These are phyloP conservation scores for Poeciliopsis presidionis DNA, from an alignment of 2,797 vertebrate genomes.

Conservation along the genomic window DNA sequence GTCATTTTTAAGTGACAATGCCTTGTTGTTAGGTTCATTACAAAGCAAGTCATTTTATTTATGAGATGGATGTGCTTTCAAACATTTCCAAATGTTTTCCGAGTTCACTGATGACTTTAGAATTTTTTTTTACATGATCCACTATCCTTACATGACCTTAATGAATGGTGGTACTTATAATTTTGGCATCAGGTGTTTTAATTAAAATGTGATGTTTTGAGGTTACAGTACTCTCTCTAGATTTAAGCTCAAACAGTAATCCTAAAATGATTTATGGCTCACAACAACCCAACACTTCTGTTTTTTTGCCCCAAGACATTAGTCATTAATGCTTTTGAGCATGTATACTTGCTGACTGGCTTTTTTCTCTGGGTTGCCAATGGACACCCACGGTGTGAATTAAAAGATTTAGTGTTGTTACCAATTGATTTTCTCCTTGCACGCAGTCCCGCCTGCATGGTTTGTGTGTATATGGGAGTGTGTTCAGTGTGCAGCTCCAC, in stretches of 20 bases:
- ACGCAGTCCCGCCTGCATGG: constrained; percentile 25
- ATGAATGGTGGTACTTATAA: constrained; percentile 12
- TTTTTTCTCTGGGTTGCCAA: constrained; percentile 40
- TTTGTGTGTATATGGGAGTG: constrained; percentile 16
- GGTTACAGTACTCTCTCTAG: constrained; percentile 4
- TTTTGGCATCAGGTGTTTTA: not conserved
- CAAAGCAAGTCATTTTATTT: not conserved
- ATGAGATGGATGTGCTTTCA: not conserved
- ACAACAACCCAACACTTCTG: constrained; percentile 23
- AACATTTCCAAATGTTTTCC: constrained; percentile 26
- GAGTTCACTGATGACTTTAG: constrained; percentile 9
- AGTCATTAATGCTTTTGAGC: constrained; percentile 38
- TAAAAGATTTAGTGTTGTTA: constrained; percentile 57
- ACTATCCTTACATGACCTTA: constrained; percentile 23
- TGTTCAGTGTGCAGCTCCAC: constrained; percentile 37
- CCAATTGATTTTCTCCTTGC: constrained; percentile 55
- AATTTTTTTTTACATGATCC: constrained; percentile 13
- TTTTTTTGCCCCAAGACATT: constrained; percentile 31
- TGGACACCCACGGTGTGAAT: constrained; percentile 58
- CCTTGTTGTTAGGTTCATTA: not conserved
- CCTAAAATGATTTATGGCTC: constrained; percentile 30
- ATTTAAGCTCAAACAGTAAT: not conserved
- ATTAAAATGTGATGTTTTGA: constrained; percentile 14
- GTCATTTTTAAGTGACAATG: not conserved
- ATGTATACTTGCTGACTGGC: constrained; percentile 42